phyloP scores from a whole-genome alignment of 2,113 vertebrate genomes.

The Vireo altiloquus region DNA sequence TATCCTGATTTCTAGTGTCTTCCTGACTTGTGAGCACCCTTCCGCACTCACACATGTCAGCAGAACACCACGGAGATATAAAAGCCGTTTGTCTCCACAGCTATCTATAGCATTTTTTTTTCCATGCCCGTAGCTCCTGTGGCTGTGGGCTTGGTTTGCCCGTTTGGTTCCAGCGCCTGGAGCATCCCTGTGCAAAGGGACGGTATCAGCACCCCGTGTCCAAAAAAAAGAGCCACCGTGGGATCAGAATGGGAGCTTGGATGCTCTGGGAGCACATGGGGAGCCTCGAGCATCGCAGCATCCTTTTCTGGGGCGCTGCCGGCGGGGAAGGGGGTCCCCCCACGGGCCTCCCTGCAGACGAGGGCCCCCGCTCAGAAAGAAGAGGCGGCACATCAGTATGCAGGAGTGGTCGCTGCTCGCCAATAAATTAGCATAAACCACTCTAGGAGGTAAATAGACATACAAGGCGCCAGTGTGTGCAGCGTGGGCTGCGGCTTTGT shows the following conservation, averaged over 20 bases:
- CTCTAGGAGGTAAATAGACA: slow-evolving; percentile 75
- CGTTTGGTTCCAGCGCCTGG: background rate
- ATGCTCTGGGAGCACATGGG: background rate
- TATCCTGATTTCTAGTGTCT: slow-evolving; percentile 59
- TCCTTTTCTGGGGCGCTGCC: background rate
- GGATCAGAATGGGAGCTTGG: background rate
- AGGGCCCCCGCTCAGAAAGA: slow-evolving; percentile 54
- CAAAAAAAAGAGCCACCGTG: background rate
- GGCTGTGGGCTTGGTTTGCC: background rate
- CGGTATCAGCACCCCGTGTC: background rate
- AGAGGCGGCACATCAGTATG: slow-evolving; percentile 62
- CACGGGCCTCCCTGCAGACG: slow-evolving; percentile 5
- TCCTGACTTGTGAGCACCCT: slow-evolving; percentile 50
- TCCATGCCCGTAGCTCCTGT: background rate
- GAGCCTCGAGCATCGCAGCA: background rate
- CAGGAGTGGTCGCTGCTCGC: slow-evolving; percentile 52
- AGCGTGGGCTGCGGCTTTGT: slow-evolving; percentile 70
- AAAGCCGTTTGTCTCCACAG: slow-evolving; percentile 42
- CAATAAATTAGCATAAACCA: slow-evolving; percentile 71
- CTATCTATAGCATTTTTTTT: background rate
- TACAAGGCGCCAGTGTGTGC: slow-evolving; percentile 67
- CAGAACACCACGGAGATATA: slow-evolving; percentile 36
- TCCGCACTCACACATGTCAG: slow-evolving; percentile 43
- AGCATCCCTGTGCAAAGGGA: background rate
- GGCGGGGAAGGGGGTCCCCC: background rate